Base-by-base conservation (phyloP, 2,113 vertebrate species). In the Saccopteryx bilineata region DNA sequence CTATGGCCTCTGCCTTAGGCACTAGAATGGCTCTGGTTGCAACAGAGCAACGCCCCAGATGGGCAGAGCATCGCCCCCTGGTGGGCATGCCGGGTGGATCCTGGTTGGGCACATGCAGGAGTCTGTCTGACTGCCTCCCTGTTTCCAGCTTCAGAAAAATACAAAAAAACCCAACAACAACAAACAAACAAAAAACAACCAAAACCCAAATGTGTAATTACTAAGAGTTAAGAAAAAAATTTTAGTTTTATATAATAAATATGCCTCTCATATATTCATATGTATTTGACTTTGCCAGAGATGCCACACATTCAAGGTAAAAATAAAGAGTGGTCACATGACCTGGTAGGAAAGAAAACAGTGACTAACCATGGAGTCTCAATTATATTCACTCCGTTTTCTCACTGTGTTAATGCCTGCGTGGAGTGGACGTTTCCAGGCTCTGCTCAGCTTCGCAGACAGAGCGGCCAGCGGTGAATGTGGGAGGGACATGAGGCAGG, bases 191-290 rank as follows among this genome's bases (percentile, higher is more conserved):
- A 66, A n/a, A 33, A 50, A 74, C 39, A 74, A 69, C 18, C 31
- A 12, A 81, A 81, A 26, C 33, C n/a, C 9, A 9, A 86, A 86
- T 14, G 81, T 39, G 13, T 66, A 60, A n/a, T 48, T 71, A 28
- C 9, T 78, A 18, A 86, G 6, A 93, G 7, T 91, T 69, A 93
- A 80, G 15, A 68, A 76, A 69, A 56, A 81, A 26, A 14, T 58
- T 4, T 46, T 9, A 69, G 90, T 52, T 83, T 94, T 92, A 78
- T 46, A 21, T 46, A 69, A 87, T 78, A 87, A 90, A 61, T 54
- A 54, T 60, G 11, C 2, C 7, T 92, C 81, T 39, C 39, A 63
- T 85, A 87, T 60, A 87, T 71, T 90, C 15, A 66, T 68, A 72
- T 9, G 13, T 85, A 10, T 66, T 46, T 28, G 17, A 8, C 2